Percentiles rank a stretch among this genome's conserved stretches.
These are phyloP conservation scores for Gnathonemus echidnorhynchus DNA, from an alignment of 2,113 vertebrate genomes.

Conservation along the genomic window DNA sequence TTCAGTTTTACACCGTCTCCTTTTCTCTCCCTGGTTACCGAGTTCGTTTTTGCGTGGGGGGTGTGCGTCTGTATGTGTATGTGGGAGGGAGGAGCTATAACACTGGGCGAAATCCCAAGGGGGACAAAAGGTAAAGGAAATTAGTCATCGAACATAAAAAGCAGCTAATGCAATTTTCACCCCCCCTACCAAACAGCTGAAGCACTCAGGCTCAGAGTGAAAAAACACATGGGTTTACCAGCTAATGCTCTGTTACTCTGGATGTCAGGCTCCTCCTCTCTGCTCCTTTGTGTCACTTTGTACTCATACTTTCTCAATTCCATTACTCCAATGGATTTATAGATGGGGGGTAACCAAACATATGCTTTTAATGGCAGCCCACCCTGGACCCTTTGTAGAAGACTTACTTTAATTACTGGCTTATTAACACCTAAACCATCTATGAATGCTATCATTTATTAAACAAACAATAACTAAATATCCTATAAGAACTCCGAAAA, in stretches of 20 bases:
- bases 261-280: not conserved
- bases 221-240: not conserved
- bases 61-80: not conserved
- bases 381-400: not conserved
- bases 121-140: constrained; percentile 7
- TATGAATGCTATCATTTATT: not conserved
- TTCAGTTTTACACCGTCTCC: not conserved
- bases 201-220: not conserved
- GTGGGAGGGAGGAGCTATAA: not conserved
- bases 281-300: not conserved
- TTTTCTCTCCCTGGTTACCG: not conserved
- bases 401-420: not conserved
- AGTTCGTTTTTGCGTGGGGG: not conserved
- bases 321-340: not conserved
- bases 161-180: not conserved
- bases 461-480: not conserved
- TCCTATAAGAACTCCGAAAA: not conserved
- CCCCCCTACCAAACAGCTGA: not conserved
- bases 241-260: not conserved
- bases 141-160: constrained; percentile 6
- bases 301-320: not conserved
- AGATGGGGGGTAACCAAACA: not conserved
- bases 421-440: not conserved
- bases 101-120: not conserved
- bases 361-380: not conserved